These are phyloP conservation scores for Heliconius ismenius DNA, from an alignment of 2,888 invertebrate species.

Conservation along the genomic window DNA sequence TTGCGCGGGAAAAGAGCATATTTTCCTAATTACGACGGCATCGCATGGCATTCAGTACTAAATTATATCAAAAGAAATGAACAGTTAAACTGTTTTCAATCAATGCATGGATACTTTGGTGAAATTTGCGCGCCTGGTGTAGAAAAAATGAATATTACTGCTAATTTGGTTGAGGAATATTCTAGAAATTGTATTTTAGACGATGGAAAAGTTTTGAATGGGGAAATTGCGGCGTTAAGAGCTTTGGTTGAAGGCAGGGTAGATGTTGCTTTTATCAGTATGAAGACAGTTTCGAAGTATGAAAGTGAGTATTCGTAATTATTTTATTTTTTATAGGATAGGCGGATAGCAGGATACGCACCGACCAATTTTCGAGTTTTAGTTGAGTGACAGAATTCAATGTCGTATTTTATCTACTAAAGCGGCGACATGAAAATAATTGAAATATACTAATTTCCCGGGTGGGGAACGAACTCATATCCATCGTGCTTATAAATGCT, in stretches of 20 bases:
- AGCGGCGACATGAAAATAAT: no score
- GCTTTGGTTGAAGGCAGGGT: slow-evolving; percentile 85
- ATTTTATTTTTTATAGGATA: neutral
- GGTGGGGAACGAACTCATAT: no score
- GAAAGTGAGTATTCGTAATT: slow-evolving; percentile 67
- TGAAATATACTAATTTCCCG: no score
- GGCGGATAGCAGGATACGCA: no score
- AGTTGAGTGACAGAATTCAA: no score
- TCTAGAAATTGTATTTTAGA: slow-evolving; percentile 64
- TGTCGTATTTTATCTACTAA: no score
- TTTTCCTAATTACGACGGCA: slow-evolving; percentile 90
- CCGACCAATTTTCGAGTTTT: no score
- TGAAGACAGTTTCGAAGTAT: slow-evolving; percentile 83
- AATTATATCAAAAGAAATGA: slow-evolving; percentile 67
- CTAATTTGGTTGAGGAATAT: slow-evolving; percentile 50
- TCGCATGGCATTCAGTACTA: slow-evolving; percentile 84
- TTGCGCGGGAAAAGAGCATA: slow-evolving; percentile 88
- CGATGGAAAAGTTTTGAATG: slow-evolving; percentile 60
- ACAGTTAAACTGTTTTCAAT: slow-evolving; percentile 67
- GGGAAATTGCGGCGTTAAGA: slow-evolving; percentile 84
- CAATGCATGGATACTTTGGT: slow-evolving; percentile 81
- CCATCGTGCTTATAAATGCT: neutral
- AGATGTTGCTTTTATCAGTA: slow-evolving; percentile 90
- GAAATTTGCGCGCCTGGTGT: slow-evolving; percentile 84
- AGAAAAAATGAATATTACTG: slow-evolving; percentile 48